Conservation (phyloP, 2,888 invertebrate species). For the Isotomurus palustris region DNA sequence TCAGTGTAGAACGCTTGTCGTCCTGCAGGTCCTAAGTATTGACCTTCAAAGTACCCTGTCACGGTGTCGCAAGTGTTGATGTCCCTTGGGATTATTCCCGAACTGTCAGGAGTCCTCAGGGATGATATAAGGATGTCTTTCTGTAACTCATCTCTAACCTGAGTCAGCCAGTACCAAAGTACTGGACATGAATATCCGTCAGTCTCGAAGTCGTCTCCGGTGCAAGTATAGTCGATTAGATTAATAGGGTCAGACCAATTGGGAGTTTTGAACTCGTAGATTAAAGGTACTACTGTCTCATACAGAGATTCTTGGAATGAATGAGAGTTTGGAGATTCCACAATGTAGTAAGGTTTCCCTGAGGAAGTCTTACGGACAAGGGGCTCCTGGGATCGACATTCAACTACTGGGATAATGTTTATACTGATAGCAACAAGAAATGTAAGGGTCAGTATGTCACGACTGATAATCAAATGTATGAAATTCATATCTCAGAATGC, state of each 20-base stretch:
- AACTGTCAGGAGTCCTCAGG: neutral
- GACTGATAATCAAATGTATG: too few species aligned
- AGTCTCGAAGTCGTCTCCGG: conserved; percentile 1
- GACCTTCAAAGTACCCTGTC: neutral
- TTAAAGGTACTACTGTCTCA: neutral
- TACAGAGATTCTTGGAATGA: too few species aligned
- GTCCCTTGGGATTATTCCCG: neutral
- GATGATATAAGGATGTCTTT: neutral
- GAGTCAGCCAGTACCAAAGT: conserved; percentile 1
- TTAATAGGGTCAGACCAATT: neutral
- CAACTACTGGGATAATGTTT: too few species aligned
- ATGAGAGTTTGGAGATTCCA: too few species aligned
- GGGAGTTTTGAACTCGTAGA: conserved; percentile 1
- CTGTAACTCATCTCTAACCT: neutral
- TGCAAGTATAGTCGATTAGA: conserved; percentile 3
- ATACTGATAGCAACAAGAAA: too few species aligned
- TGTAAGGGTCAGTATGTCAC: too few species aligned
- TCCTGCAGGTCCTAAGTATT: neutral
- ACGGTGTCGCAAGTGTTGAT: neutral
- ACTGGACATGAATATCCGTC: conserved; percentile 1
- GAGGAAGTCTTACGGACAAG: too few species aligned
- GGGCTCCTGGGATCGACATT: too few species aligned
- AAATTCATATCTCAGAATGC: too few species aligned
- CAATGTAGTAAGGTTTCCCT: too few species aligned
- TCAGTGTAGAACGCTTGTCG: neutral